A percentile compares a stretch with the other conserved stretches of the same genome.
Evolutionary conservation across 2,888 invertebrate genomes (phyloP).

Genomic region (Troilus luridus): DNA sequence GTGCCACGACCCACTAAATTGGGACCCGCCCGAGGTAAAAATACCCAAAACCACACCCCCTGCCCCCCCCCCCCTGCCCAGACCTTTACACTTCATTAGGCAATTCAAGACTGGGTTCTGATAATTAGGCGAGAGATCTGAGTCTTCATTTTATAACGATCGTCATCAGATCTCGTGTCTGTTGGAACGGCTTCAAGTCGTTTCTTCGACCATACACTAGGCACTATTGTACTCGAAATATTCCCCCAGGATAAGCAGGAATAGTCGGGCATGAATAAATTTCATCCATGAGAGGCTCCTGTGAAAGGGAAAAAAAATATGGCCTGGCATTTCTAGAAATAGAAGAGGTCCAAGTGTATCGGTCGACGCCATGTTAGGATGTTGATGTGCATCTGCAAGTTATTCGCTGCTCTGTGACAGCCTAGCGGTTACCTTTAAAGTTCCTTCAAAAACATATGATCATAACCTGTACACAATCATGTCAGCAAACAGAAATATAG

Average conservation of each 20-base stretch:
- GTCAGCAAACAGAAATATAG: too few relatives aligned
- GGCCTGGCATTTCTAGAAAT: too few relatives aligned
- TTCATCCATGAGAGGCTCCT: not conserved
- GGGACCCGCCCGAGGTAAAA: not conserved
- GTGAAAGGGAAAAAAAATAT: too few relatives aligned
- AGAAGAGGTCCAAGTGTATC: too few relatives aligned
- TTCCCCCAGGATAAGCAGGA: not conserved
- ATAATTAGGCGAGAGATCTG: not conserved
- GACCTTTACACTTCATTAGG: not conserved
- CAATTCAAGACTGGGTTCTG: not conserved
- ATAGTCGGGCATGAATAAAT: not conserved
- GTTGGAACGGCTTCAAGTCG: not conserved
- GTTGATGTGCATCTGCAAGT: too few relatives aligned
- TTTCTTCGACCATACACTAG: not conserved
- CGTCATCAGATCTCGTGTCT: not conserved
- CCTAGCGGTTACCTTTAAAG: too few relatives aligned
- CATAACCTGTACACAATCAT: too few relatives aligned
- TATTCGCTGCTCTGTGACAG: too few relatives aligned
- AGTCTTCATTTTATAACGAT: not conserved
- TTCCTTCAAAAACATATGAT: too few relatives aligned
- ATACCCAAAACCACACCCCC: conserved; percentile 5
- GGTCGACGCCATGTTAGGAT: too few relatives aligned
- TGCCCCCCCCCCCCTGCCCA: not conserved
- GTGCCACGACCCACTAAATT: not conserved
- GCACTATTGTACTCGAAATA: not conserved